A percentile compares a stretch with the other conserved stretches of the same genome.
phyloP scores from a whole-genome alignment of 2,113 vertebrate species.

The Orthonyx spaldingii region DNA sequence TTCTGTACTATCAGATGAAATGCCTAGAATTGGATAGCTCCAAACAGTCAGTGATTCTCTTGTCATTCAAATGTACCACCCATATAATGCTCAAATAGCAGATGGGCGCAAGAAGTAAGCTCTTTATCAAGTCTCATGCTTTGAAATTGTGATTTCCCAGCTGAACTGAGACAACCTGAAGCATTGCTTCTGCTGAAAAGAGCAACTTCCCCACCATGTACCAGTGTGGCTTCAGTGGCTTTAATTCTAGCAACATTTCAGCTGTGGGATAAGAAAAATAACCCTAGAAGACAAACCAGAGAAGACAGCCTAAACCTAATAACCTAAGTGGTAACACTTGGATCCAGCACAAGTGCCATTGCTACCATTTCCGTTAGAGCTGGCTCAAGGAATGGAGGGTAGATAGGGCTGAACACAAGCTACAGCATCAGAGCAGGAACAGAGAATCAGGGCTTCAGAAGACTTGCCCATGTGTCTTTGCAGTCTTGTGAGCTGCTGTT shows the following conservation, averaged over 20 bases:
- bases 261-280: not conserved
- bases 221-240: not conserved
- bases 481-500: not conserved
- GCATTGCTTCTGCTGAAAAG: not conserved
- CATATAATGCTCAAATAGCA: not conserved
- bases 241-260: not conserved
- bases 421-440: not conserved
- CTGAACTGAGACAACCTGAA: not conserved
- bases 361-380: not conserved
- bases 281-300: not conserved
- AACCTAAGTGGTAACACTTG: not conserved
- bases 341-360: not conserved
- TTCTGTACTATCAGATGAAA: not conserved
- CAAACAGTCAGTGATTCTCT: not conserved
- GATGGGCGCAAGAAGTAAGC: not conserved
- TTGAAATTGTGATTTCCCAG: not conserved
- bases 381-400: not conserved
- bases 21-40: not conserved
- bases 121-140: not conserved
- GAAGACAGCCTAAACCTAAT: not conserved
- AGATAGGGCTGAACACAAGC: not conserved
- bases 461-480: not conserved
- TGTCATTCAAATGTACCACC: not conserved
- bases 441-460: not conserved
- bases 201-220: fast-evolving